These are phyloP conservation scores for Phacellophora camtschatica DNA, from an alignment of 30 jellyfish, hydroid and myxozoan genomes.

Conservation along the genomic window DNA sequence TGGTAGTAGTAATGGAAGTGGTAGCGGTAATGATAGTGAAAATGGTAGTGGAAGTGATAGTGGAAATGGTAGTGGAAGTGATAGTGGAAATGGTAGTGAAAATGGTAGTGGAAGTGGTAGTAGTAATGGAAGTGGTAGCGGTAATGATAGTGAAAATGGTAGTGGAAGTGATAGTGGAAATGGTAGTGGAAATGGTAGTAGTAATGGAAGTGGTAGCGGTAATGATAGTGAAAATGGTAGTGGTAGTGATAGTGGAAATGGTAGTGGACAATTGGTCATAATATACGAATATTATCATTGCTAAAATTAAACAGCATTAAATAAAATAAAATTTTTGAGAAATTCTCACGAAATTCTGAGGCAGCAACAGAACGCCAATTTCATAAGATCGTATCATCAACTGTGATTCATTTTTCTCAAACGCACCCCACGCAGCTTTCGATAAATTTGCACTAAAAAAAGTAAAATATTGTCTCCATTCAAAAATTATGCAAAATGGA, in stretches of 20 bases:
- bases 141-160: neutral
- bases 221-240: neutral
- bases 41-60: too few species aligned
- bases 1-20: too few species aligned
- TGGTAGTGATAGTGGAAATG: too few species aligned
- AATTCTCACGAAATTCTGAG: conserved; percentile 48
- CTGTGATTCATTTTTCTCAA: conserved; percentile 80
- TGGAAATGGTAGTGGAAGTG: neutral
- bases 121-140: neutral
- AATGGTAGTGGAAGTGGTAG: neutral
- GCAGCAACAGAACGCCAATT: conserved; percentile 96
- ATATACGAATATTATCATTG: too few species aligned
- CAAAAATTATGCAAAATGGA: too few species aligned
- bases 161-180: neutral
- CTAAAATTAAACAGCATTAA: neutral
- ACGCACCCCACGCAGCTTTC: conserved; percentile 99
- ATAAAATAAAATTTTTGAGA: neutral
- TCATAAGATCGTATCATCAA: conserved; percentile 95
- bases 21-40: too few species aligned
- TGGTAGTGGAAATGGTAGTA: neutral
- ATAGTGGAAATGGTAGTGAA: too few species aligned
- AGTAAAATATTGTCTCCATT: too few species aligned
- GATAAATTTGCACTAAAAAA: conserved; percentile 93
- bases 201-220: neutral
- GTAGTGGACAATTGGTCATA: too few species aligned